Evolutionary conservation across 23 tunicate genomes (phyloP).

Genomic region (Ascidia mentula): DNA sequence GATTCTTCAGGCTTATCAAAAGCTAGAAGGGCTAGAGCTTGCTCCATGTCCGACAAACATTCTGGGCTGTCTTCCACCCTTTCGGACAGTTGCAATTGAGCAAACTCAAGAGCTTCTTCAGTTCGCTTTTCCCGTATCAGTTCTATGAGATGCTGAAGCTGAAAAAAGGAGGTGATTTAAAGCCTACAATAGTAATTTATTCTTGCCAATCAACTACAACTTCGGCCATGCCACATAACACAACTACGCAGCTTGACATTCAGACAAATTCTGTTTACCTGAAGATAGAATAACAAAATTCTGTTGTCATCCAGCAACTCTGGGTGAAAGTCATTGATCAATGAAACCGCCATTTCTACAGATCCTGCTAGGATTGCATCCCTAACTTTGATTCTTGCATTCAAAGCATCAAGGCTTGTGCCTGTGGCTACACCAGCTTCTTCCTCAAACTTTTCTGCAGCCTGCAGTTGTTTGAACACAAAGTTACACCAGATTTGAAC

Average conservation of each 20-base stretch:
- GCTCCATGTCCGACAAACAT: constrained; percentile 84
- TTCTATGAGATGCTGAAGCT: constrained; percentile 92
- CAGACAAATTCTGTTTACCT: no score
- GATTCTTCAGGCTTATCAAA: constrained; percentile 91
- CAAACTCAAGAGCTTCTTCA: constrained; percentile 89
- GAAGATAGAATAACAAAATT: constrained; percentile 61
- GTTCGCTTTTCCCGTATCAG: constrained; percentile 73
- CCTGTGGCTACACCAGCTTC: constrained; percentile 63
- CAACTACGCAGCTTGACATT: no score
- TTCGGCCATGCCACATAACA: no score
- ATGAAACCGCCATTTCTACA: constrained; percentile 69
- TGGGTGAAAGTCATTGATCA: constrained; percentile 80
- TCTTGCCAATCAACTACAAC: no score
- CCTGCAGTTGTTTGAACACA: constrained; percentile 9
- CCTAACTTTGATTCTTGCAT: constrained; percentile 63
- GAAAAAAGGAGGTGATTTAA: no score
- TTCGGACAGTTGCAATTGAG: constrained; percentile 83
- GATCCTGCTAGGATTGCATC: constrained; percentile 91
- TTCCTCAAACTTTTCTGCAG: constrained; percentile 93
- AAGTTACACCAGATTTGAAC: not conserved
- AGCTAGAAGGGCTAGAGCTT: constrained; percentile 84
- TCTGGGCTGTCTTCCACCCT: constrained; percentile 85
- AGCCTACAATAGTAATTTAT: no score
- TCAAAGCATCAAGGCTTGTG: constrained; percentile 42
- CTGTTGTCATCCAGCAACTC: constrained; percentile 90